Evolutionary conservation across 1,140 invertebrate genomes (phyloP).

Genomic region (Micrasema minimum): DNA sequence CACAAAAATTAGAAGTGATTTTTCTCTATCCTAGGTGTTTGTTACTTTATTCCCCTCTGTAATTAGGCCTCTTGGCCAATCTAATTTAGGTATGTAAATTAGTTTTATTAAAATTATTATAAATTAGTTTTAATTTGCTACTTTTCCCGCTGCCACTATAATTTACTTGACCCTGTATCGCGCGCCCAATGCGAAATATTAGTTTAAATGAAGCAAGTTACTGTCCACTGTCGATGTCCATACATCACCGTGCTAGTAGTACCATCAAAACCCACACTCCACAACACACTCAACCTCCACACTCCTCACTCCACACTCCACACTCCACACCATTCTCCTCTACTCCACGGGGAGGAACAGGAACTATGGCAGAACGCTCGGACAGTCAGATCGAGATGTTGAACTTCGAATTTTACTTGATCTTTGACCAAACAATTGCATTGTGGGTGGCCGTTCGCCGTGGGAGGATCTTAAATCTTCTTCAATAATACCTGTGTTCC

Average conservation of each 20-base stretch:
- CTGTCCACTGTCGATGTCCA: constrained; percentile 5
- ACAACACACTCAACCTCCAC: background rate
- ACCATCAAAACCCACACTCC: background rate
- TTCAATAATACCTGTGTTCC: background rate
- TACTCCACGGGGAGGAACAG: too few relatives aligned
- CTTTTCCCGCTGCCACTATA: background rate
- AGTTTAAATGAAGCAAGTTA: too few relatives aligned
- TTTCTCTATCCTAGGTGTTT: background rate
- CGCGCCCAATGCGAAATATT: too few relatives aligned
- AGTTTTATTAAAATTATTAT: background rate
- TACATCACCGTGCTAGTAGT: background rate
- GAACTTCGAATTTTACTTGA: constrained; percentile 13
- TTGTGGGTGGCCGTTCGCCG: constrained; percentile 30
- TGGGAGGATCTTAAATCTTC: background rate
- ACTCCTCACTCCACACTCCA: background rate
- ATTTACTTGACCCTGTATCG: too few relatives aligned
- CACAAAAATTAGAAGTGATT: too few relatives aligned
- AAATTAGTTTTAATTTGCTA: background rate
- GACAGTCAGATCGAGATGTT: background rate
- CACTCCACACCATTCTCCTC: background rate
- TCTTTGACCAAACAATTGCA: constrained; percentile 37
- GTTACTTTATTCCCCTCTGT: background rate
- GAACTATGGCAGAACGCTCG: background rate
- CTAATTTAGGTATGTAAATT: background rate
- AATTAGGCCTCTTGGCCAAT: too few relatives aligned